phyloP scores from a whole-genome alignment of 2,888 invertebrate species.

The Cyclophora albipunctata region DNA sequence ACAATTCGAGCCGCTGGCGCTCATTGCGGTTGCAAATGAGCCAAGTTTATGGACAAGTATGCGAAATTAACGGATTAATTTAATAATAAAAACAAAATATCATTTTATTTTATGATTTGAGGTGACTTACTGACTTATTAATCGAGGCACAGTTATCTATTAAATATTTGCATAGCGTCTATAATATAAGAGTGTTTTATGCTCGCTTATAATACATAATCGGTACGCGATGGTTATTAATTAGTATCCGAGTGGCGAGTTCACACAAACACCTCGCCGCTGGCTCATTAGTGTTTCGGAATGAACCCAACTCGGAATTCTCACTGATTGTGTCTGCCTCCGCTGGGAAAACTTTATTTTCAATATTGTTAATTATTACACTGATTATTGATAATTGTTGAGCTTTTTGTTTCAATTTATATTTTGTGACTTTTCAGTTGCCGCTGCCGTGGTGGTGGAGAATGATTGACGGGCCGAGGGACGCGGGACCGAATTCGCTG shows the following conservation, averaged over 20 bases:
- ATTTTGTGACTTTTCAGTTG: conserved; percentile 35
- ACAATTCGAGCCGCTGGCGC: too few relatives aligned
- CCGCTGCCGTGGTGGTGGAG: conserved; percentile 1
- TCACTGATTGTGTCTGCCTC: conserved; percentile 41
- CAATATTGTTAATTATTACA: conserved; percentile 29
- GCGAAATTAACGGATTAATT: too few relatives aligned
- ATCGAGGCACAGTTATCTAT: too few relatives aligned
- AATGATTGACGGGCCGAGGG: not conserved
- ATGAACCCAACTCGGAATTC: conserved; percentile 38
- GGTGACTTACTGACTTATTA: too few relatives aligned
- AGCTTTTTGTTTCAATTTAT: conserved; percentile 21
- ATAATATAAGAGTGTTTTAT: too few relatives aligned
- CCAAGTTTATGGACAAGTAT: too few relatives aligned
- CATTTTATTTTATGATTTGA: too few relatives aligned
- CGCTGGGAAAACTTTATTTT: conserved; percentile 44
- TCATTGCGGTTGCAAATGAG: too few relatives aligned
- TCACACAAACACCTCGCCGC: conserved; percentile 25
- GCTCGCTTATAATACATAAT: conserved; percentile 3
- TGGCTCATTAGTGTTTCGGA: conserved; percentile 31
- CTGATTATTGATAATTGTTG: conserved; percentile 25
- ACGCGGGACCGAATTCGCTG: too few relatives aligned
- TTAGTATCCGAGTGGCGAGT: conserved; percentile 27
- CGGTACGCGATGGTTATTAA: conserved; percentile 18
- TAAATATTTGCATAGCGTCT: too few relatives aligned
- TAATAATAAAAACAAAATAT: too few relatives aligned